A percentile compares a stretch with the other conserved stretches of the same genome.
Conservation (phyloP, 2,888 invertebrate genomes). For the Chirona hameri region DNA sequence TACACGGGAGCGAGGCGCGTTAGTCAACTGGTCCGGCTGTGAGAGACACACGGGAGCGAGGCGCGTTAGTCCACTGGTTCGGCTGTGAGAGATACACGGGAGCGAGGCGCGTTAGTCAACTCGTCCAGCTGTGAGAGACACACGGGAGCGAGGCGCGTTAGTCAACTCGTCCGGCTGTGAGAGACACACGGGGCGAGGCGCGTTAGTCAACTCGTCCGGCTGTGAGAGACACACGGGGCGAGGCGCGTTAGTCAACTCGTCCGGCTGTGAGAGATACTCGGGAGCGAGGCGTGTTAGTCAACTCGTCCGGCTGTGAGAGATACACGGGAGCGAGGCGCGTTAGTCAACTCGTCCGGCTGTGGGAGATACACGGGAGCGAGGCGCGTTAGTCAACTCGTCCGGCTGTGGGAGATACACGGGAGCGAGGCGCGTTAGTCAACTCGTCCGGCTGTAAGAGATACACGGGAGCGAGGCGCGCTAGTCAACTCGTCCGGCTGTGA, state of each 20-base stretch:
- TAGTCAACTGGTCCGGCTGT: constrained; percentile 67
- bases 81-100: constrained; percentile 58
- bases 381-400: constrained; percentile 56
- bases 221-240: constrained; percentile 49
- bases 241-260: constrained; percentile 54
- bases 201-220: constrained; percentile 63
- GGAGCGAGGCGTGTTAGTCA: constrained; percentile 25
- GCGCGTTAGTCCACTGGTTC: constrained; percentile 56
- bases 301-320: constrained; percentile 72
- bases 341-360: constrained; percentile 67
- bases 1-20: constrained; percentile 30
- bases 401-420: constrained; percentile 58
- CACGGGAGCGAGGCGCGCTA: constrained; percentile 23
- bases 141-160: constrained; percentile 25
- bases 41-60: constrained; percentile 43
- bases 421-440: constrained; percentile 38
- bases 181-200: constrained; percentile 33
- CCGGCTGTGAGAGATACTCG: constrained; percentile 61
- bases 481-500: constrained; percentile 69
- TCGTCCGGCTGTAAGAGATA: constrained; percentile 71
- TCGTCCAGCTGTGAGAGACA: constrained; percentile 71
- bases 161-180: constrained; percentile 69
- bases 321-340: constrained; percentile 30
- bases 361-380: constrained; percentile 43
- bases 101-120: constrained; percentile 38